Base-by-base conservation (phyloP, 2,113 vertebrate species). In the Ophthalmotilapia sp. region DNA sequence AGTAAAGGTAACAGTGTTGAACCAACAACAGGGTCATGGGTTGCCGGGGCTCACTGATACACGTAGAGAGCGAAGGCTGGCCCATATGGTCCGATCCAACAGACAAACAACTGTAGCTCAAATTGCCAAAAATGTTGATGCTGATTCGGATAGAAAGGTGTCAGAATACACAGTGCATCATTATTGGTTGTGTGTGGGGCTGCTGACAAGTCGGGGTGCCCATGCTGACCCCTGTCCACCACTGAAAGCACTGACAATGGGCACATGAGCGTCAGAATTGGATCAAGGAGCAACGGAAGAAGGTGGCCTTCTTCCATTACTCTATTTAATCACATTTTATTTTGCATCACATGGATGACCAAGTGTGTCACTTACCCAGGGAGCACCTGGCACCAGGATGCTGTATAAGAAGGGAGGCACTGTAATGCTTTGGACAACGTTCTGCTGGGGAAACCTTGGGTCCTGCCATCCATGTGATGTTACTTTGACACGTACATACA, bases 221-320 rank as follows among this genome's bases (percentile, higher is more conserved):
- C 17, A 65, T 65, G 60, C 9, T 65, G 31, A 12, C 60, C 31
- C 31, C 60, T 65, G 31, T 36, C 17, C 60, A 65, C 60, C 60
- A 65, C 4, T 65, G 60, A 65, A 65, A 65, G 31, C 31, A 36
- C 31, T 36, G 60, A 65, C 60, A 65, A 65, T 65, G 31, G 9
- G 31, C 31, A 36, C 31, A 65, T 65, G 31, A 36, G 17, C 2
- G 0, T 62, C 17, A 62, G 58, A 62, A 62, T 17, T 62, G 58
- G 31, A 62, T 33, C 58, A 62, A 3, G 0, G 29, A 11, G 58
- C 3, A 62, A 1, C 1, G 3, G 29, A 62, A 62, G 58, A 36
- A 62, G 58, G 58, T 62, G 1, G 6, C 17, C 17, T 62, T 62
- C 58, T 62, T 62, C 29, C 58, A 7, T 62, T 36, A 2, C 31